Conservation (phyloP, 2,113 vertebrate genomes). For the Chaetura pelagica region DNA sequence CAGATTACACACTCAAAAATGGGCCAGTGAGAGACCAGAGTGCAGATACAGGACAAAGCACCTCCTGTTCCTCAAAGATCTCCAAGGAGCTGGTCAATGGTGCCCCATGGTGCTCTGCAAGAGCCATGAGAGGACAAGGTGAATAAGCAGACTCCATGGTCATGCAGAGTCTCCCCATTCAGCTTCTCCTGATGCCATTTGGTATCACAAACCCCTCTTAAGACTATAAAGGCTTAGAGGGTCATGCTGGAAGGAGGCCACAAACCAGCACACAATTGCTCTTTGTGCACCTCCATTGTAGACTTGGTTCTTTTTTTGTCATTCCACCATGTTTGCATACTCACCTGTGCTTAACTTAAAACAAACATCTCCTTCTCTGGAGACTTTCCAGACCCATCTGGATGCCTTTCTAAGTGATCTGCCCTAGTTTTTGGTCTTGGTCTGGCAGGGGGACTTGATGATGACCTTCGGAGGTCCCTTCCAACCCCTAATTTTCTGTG, state of each 20-base stretch:
- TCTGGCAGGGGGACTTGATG: no score
- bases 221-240: background rate
- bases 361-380: background rate
- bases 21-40: background rate
- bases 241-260: background rate
- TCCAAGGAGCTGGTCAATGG: background rate
- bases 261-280: background rate
- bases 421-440: no score
- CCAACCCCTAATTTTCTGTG: no score
- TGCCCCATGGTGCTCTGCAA: accelerated
- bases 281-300: background rate
- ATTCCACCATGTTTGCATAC: background rate
- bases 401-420: no score
- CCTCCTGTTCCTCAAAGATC: background rate
- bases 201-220: background rate
- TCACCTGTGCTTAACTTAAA: background rate
- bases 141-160: accelerated
- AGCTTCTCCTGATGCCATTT: background rate
- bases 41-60: background rate
- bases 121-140: background rate
- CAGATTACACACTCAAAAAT: background rate
- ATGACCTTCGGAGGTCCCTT: no score
- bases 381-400: no score
- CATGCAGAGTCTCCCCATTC: background rate
- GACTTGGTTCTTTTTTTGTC: background rate